Conservation (phyloP, 2,797 vertebrate genomes). For the Hirundo rustica region DNA sequence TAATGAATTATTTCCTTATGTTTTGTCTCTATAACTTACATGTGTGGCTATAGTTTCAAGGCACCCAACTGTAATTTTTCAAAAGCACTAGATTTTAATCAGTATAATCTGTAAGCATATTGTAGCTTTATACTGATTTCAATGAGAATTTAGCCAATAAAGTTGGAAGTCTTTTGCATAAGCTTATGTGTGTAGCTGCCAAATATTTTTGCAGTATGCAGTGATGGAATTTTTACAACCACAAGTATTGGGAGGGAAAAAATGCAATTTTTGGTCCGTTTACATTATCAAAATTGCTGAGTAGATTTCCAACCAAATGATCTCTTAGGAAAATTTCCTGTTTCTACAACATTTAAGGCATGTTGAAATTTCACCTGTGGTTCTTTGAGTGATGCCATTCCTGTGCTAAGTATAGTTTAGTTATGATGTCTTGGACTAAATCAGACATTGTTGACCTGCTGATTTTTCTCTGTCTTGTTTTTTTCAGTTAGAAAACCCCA, state of each 20-base stretch:
- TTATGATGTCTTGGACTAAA: not conserved
- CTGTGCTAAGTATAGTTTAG: rapidly evolving
- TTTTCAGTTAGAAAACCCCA: constrained; percentile 90
- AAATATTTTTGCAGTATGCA: not conserved
- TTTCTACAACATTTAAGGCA: not conserved
- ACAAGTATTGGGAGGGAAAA: not conserved
- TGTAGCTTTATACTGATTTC: not conserved
- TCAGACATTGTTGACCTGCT: not conserved
- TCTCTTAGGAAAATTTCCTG: not conserved
- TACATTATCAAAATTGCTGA: not conserved
- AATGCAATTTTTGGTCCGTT: not conserved
- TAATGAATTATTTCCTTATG: constrained; percentile 63
- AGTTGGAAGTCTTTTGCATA: not conserved
- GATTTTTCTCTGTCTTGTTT: not conserved
- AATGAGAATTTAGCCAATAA: not conserved
- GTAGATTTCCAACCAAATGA: not conserved
- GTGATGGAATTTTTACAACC: not conserved
- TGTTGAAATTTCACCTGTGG: not conserved
- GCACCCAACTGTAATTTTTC: not conserved
- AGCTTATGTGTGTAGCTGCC: not conserved
- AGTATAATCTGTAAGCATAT: not conserved
- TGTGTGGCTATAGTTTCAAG: not conserved
- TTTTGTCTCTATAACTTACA: constrained; percentile 60
- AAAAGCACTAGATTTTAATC: not conserved
- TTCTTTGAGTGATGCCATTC: not conserved